phyloP scores from a whole-genome alignment of 2,113 vertebrate species.

The Cynoglossus semilaevis region DNA sequence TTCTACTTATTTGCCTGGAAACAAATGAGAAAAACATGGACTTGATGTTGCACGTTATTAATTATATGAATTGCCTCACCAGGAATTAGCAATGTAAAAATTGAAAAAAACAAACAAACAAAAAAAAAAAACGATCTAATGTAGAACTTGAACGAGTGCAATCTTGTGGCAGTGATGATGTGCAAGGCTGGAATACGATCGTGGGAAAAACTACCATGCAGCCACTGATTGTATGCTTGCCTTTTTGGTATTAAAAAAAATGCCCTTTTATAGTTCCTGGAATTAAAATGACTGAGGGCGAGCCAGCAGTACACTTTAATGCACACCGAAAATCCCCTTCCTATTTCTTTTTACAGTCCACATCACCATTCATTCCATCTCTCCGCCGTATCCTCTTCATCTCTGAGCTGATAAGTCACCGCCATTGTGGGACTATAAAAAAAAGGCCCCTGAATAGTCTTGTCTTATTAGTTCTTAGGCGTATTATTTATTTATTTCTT shows the following conservation, averaged over 20 bases:
- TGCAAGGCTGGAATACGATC: too few species aligned
- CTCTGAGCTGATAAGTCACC: slow-evolving; percentile 62
- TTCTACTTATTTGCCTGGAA: too few species aligned
- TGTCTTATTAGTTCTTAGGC: slow-evolving; percentile 64
- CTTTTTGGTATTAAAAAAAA: too few species aligned
- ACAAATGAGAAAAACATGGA: too few species aligned
- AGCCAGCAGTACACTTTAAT: slow-evolving; percentile 60
- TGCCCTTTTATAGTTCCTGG: slow-evolving; percentile 22
- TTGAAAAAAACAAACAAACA: too few species aligned
- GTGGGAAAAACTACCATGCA: slow-evolving; percentile 8
- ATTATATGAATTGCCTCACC: too few species aligned
- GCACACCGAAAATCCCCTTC: slow-evolving; percentile 22
- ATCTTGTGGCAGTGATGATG: too few species aligned
- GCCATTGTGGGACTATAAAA: slow-evolving; percentile 56
- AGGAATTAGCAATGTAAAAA: too few species aligned
- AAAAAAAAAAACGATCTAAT: too few species aligned
- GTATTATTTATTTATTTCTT: slow-evolving; percentile 67
- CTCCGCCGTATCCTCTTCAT: neutral
- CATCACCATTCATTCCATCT: slow-evolving; percentile 39
- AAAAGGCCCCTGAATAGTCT: slow-evolving; percentile 44
- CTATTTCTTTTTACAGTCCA: slow-evolving; percentile 51
- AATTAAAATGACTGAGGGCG: slow-evolving; percentile 66
- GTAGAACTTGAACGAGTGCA: too few species aligned
- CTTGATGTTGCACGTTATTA: too few species aligned
- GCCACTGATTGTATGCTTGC: neutral